Base-by-base conservation (phyloP, 1,140 invertebrate genomes). In the Brachionus plicatilis region DNA sequence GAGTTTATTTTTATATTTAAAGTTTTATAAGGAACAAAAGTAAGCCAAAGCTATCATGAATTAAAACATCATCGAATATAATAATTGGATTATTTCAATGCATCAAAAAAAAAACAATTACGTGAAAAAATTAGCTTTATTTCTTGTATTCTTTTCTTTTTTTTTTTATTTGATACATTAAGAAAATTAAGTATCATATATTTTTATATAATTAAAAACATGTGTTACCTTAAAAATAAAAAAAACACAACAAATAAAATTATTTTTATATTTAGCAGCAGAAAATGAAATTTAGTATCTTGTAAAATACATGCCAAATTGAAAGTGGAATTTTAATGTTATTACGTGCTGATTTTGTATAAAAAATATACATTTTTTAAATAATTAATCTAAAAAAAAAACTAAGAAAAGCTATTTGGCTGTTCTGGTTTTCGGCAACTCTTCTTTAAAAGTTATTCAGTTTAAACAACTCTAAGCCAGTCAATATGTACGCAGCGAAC, bases 401-500 rank as follows among this genome's bases (percentile, higher is more conserved):
- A 80, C 47, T 41, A 60, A 80, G 24, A 53, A 53, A 60, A 65
- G 14, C 9, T 41, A 17, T 56, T 41, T 78, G 24, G 27, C 33
- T 72, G 29, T 47, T 72, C 47, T 72, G 68, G 53, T 60, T 60
- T 47, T 60, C 53, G 53, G 53, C 53, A 60, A 60, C 53, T 60
- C 53, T 60, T 80, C 12, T 37, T 80, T 65, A 82, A 41, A 82
- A 82, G 33, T 82, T 68, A 82, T 82, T 82, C 79, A 82, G 79
- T 65, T 82, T 82, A 68, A 82, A 82, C 60, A 82, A 68, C 60
- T 82, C 33, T 45, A 82, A 82, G 33, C 79, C 79, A 56, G 79
- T 82, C 14, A 82, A n/a, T 29, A 82, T 82, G 14, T 82, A 82
- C 27, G 79, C 79, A 68, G 79, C 79, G 53, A 82, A 82, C 14